Evolutionary conservation across 2,797 vertebrate genomes (phyloP).

Genomic region (Clarias laeviceps): DNA sequence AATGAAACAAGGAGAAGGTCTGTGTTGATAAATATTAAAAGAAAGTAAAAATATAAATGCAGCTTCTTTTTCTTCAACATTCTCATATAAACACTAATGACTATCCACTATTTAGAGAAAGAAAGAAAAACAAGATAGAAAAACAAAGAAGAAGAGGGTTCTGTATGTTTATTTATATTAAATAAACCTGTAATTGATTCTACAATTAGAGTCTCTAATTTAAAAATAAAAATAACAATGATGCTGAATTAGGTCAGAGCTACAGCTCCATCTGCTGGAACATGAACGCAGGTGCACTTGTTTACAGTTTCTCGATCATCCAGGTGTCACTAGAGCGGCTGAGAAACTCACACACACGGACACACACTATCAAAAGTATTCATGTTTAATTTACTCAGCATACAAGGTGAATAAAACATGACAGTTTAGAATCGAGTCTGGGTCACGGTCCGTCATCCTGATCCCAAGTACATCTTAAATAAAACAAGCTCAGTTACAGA

Average conservation of each 20-base stretch:
- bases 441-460: constrained; percentile 20
- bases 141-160: too few relatives aligned
- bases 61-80: background rate
- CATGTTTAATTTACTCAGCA: constrained; percentile 70
- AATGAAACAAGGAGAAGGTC: background rate
- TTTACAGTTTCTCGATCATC: background rate
- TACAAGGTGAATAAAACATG: constrained; percentile 67
- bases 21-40: background rate
- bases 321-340: background rate
- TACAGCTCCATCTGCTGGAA: background rate
- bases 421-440: constrained; percentile 52
- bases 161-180: too few relatives aligned
- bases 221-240: too few relatives aligned
- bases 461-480: constrained; percentile 27
- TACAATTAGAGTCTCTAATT: too few relatives aligned
- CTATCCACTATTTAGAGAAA: too few relatives aligned
- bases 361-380: constrained; percentile 52
- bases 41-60: background rate
- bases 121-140: too few relatives aligned
- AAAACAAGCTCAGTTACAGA: constrained; percentile 29
- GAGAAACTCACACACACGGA: background rate
- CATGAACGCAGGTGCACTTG: background rate
- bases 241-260: background rate
- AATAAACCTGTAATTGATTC: background rate
- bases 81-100: background rate